Percentiles rank a stretch among this genome's conserved stretches.
Conservation (phyloP, 1,140 invertebrate species). For the Papilio helenus region DNA sequence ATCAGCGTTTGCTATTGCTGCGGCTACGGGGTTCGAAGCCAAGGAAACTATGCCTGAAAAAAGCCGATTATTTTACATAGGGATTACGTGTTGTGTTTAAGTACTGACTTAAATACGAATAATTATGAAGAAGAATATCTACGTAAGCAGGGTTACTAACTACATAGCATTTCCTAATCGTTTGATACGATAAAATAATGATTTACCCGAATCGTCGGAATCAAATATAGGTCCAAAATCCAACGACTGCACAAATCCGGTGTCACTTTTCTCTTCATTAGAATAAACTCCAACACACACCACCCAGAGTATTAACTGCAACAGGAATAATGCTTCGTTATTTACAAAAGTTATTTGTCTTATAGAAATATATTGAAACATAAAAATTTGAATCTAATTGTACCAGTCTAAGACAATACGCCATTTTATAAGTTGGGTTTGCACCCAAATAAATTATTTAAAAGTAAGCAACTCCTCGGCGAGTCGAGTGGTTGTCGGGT, state of each 20-base stretch:
- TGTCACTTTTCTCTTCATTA: conserved; percentile 57
- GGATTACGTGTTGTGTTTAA: conserved; percentile 31
- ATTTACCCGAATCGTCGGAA: conserved; percentile 60
- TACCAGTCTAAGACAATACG: conserved; percentile 70
- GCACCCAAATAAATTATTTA: conserved; percentile 64
- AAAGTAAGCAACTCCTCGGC: conserved; percentile 52
- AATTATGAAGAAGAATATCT: background rate
- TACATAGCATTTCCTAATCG: background rate
- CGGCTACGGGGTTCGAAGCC: conserved; percentile 72
- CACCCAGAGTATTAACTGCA: conserved; percentile 73
- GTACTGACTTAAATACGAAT: background rate
- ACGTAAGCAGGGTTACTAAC: background rate
- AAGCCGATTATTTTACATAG: conserved; percentile 48
- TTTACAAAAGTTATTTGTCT: background rate
- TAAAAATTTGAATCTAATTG: conserved; percentile 1
- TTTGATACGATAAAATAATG: conserved; percentile 26
- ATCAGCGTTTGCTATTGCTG: conserved; percentile 74
- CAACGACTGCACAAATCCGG: conserved; percentile 71
- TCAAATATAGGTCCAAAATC: conserved; percentile 72
- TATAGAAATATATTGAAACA: background rate
- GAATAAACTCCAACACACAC: conserved; percentile 66
- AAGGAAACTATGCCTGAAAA: conserved; percentile 78
- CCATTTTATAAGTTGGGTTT: conserved; percentile 71
- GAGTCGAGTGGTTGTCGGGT: conserved; percentile 59
- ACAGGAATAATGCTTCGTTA: conserved; percentile 45